Evolutionary conservation across 2,888 invertebrate genomes (phyloP).

Genomic region (Labia minor): DNA sequence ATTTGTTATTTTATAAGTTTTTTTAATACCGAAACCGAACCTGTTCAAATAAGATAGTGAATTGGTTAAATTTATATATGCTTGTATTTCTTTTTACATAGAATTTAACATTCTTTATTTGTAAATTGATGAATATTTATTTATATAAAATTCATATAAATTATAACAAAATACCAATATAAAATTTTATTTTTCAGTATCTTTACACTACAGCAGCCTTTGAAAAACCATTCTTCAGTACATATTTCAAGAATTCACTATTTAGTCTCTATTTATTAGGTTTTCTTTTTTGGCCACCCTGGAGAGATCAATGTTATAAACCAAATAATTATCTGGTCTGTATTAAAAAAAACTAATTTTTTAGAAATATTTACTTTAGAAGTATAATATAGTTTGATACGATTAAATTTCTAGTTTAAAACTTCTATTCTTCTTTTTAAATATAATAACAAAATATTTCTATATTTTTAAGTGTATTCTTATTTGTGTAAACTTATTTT

Average conservation of each 20-base stretch:
- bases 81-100: too few relatives aligned
- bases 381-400: not conserved
- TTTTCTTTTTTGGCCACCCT: slow-evolving; percentile 78
- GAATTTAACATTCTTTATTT: too few relatives aligned
- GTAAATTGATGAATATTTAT: too few relatives aligned
- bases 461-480: too few relatives aligned
- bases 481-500: too few relatives aligned
- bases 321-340: slow-evolving; percentile 61
- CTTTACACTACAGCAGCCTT: slow-evolving; percentile 73
- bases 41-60: too few relatives aligned
- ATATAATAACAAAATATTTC: too few relatives aligned
- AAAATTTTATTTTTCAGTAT: slow-evolving; percentile 55
- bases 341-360: slow-evolving; percentile 23
- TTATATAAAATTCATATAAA: too few relatives aligned
- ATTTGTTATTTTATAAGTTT: too few relatives aligned
- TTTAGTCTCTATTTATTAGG: slow-evolving; percentile 84
- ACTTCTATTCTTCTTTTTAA: not conserved
- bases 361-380: not conserved
- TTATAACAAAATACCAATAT: too few relatives aligned
- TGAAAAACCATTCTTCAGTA: slow-evolving; percentile 90
- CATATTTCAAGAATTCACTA: slow-evolving; percentile 90
- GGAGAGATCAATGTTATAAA: slow-evolving; percentile 74
- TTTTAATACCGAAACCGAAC: too few relatives aligned
- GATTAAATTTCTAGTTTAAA: slow-evolving; percentile 4
- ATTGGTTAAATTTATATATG: too few relatives aligned